Base-by-base conservation (phyloP, 2,113 vertebrate genomes). In the Chauna torquata region DNA sequence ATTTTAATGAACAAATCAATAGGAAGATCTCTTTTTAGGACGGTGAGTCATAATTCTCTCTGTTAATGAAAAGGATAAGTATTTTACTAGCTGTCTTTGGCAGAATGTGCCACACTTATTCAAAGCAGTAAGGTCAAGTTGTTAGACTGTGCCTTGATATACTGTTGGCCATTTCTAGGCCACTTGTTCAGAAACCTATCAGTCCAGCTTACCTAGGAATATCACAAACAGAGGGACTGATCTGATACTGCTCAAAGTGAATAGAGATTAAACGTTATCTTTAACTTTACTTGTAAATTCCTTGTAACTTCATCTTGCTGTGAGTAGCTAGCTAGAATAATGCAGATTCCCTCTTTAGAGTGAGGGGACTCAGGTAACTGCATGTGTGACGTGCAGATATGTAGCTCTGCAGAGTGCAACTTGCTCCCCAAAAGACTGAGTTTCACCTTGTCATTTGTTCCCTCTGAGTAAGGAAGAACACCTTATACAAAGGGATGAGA, bases 301-400 rank as follows among this genome's bases (percentile, higher is more conserved):
- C 16, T 45, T 68, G 24, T 79, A 47, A 16, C 4, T 71, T 64
- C 70, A 54, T 70, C 12, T 40, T 62, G 11, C 32, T 82, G 44
- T 47, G 28, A 81, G 57, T 8, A 38, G 38, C n/a, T 82, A 40
- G 8, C 20, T 89, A 24, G 52, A 47, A 19, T 27, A 61, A 44
- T 42, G 24, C 25, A 52, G n/a, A 18, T 44, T 62, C 27, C 78
- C 22, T 59, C 28, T n/a, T 68, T 5, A 42, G 64, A 66, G 9
- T 42, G 38, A 50, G 7, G 16, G 45, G 32, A 36, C 66, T 17
- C 8, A 55, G 69, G 32, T 68, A 36, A 87, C 32, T 38, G 30
- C 16, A 4, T 1, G 1, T 5, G 5, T 54, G 36, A 24, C 17
- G 12, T 40, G 28, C 11, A 78, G 17, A 15, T 61, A 11, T 0